These are phyloP conservation scores for Eulemur macaco DNA, from an alignment of 2,113 vertebrate genomes.

Conservation along the genomic window DNA sequence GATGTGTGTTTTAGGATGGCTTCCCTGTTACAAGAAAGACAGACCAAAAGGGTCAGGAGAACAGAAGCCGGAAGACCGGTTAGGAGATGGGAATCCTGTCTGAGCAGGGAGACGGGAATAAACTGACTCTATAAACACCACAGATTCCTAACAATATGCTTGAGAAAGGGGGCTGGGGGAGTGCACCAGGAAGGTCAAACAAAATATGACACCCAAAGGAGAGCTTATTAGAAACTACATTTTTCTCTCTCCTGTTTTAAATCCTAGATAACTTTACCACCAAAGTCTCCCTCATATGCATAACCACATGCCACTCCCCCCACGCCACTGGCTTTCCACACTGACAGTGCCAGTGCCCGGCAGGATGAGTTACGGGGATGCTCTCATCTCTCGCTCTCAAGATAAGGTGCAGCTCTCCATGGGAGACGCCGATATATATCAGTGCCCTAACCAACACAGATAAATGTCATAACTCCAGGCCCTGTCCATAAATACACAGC, in stretches of 20 bases:
- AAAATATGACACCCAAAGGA: neutral
- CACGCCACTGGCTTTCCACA: neutral
- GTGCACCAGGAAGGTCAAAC: neutral
- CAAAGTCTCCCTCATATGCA: neutral
- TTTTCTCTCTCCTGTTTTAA: neutral
- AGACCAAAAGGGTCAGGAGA: neutral
- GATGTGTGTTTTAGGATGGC: neutral
- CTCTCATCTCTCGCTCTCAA: conserved; percentile 40
- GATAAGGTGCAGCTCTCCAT: conserved; percentile 63
- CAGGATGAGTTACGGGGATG: conserved; percentile 57
- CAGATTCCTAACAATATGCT: neutral
- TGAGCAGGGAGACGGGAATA: neutral
- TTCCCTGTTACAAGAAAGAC: neutral
- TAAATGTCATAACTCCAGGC: conserved; percentile 76
- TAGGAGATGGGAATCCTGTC: neutral
- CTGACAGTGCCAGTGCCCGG: neutral
- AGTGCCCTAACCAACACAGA: conserved; percentile 72
- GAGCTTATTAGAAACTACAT: neutral
- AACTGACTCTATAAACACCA: neutral
- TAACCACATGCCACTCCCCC: neutral
- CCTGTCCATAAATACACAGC: conserved; percentile 69
- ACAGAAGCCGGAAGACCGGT: neutral
- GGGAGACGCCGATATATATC: conserved; percentile 69
- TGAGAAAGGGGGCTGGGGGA: neutral
- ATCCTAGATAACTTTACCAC: neutral